Conservation (phyloP, 23 tunicate genomes). For the Botrylloides violaceus region DNA sequence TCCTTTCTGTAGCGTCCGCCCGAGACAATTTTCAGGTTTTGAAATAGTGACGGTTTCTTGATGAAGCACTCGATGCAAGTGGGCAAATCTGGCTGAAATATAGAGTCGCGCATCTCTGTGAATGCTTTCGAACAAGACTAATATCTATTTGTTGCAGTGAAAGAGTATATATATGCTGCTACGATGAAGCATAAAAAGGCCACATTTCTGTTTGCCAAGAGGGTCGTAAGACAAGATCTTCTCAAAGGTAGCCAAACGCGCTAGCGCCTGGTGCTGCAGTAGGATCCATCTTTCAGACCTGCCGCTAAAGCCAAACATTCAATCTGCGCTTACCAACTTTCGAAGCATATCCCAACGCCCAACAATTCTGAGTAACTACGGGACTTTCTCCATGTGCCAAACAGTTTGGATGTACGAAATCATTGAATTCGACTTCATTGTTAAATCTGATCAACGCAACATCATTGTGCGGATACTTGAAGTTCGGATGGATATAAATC, state of each 20-base stretch:
- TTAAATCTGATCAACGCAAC: constrained; percentile 48
- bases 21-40: background rate
- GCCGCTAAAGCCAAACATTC: too few species aligned
- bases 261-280: too few species aligned
- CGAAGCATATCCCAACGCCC: constrained; percentile 45
- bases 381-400: constrained; percentile 67
- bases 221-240: too few species aligned
- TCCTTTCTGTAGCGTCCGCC: background rate
- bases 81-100: too few species aligned
- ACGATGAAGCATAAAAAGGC: too few species aligned
- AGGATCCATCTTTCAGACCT: too few species aligned
- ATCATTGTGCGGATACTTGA: constrained; percentile 35
- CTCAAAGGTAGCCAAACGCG: too few species aligned
- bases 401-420: constrained; percentile 39
- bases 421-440: constrained; percentile 1
- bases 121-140: too few species aligned
- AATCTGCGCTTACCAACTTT: background rate
- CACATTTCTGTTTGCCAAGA: too few species aligned
- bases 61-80: background rate
- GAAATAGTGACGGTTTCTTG: constrained; percentile 3
- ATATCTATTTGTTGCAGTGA: too few species aligned
- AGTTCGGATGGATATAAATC: constrained; percentile 35
- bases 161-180: too few species aligned
- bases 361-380: constrained; percentile 36
- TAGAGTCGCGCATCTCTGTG: too few species aligned